Conservation (phyloP, 2,797 vertebrate genomes). For the Manis javanica region DNA sequence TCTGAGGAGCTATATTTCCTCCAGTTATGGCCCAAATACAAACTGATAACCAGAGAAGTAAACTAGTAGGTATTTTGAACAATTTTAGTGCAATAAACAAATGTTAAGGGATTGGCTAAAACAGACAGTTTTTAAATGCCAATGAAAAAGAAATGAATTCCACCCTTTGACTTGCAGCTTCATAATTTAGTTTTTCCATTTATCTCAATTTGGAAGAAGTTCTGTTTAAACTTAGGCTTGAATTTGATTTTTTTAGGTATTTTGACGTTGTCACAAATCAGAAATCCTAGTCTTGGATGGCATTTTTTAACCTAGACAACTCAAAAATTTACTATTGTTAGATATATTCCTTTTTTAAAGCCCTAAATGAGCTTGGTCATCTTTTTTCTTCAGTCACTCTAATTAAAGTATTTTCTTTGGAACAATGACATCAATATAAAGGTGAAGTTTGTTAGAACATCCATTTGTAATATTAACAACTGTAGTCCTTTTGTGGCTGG, state of each 20-base stretch:
- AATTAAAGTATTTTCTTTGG: slow-evolving; percentile 12
- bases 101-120: not conserved
- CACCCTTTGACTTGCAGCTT: not conserved
- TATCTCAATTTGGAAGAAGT: slow-evolving; percentile 8
- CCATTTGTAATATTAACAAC: not conserved
- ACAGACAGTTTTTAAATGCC: not conserved
- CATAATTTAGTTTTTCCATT: slow-evolving; percentile 30
- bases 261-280: not conserved
- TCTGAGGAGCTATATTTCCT: not conserved
- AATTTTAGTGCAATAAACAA: slow-evolving; percentile 10
- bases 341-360: slow-evolving; percentile 13
- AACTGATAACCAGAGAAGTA: not conserved
- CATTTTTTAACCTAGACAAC: slow-evolving; percentile 42
- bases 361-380: not conserved
- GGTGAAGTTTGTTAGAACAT: not conserved
- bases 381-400: not conserved
- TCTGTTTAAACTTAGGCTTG: not conserved
- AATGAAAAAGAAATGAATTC: slow-evolving; percentile 21
- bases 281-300: not conserved
- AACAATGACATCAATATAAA: not conserved
- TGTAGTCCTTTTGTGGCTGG: not conserved
- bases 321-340: not conserved
- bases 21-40: slow-evolving; percentile 48
- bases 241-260: slow-evolving; percentile 46
- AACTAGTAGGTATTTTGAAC: slow-evolving; percentile 21